Conservation (phyloP, 92 coral and sea anemone species). For the Isaurus tuberculatus region DNA sequence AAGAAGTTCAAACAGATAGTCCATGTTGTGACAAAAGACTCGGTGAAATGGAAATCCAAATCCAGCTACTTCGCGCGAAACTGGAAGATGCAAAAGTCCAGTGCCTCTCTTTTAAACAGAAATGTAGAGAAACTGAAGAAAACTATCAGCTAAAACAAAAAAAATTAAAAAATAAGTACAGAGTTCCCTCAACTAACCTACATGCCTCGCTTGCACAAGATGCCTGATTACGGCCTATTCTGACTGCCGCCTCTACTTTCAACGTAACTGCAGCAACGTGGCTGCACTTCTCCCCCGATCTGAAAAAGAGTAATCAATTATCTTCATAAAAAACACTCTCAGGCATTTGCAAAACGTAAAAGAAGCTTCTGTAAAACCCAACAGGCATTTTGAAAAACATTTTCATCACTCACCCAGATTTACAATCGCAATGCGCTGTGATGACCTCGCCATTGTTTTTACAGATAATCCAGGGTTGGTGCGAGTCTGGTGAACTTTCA, state of each 20-base stretch:
- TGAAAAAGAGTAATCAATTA: not conserved
- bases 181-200: not conserved
- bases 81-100: too few species aligned
- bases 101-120: too few species aligned
- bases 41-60: too few species aligned
- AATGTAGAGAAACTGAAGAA: too few species aligned
- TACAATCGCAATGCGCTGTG: not conserved
- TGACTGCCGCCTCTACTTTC: not conserved
- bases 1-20: too few species aligned
- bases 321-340: too few species aligned
- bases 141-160: too few species aligned
- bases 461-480: not conserved
- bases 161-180: too few species aligned
- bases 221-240: not conserved
- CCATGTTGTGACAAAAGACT: too few species aligned
- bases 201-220: conserved; percentile 10
- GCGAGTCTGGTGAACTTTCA: not conserved
- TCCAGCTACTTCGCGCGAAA: too few species aligned
- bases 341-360: too few species aligned
- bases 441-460: not conserved
- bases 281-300: conserved; percentile 1
- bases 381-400: not conserved
- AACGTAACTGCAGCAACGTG: not conserved
- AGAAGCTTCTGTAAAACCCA: too few species aligned
- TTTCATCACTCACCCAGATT: not conserved